A percentile compares a stretch with the other conserved stretches of the same genome.
These are phyloP conservation scores for Oncorhynchus gorbuscha DNA, from an alignment of 2,113 vertebrate species.

Conservation along the genomic window DNA sequence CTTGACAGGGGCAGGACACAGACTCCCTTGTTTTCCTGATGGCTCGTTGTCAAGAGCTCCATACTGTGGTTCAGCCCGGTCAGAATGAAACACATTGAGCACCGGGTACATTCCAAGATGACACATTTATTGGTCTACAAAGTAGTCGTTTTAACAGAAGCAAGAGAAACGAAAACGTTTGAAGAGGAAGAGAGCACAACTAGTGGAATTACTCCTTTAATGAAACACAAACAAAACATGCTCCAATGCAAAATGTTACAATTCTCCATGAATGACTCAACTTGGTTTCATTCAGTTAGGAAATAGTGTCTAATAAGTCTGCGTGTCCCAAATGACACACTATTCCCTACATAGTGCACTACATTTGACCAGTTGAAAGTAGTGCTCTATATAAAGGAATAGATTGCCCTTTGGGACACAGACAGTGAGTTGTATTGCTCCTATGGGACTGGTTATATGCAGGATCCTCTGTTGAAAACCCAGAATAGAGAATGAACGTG, in stretches of 20 bases:
- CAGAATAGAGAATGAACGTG: not conserved
- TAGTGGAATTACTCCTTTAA: not conserved
- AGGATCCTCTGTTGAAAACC: not conserved
- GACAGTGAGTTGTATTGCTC: not conserved
- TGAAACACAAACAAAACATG: not conserved
- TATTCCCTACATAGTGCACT: too few relatives aligned
- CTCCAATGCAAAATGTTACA: not conserved
- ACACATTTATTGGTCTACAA: conserved; percentile 58
- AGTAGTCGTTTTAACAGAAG: conserved; percentile 55
- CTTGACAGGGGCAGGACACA: not conserved
- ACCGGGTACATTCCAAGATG: conserved; percentile 17
- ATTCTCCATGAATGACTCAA: not conserved
- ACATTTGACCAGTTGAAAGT: too few relatives aligned
- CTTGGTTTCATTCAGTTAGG: not conserved
- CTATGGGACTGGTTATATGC: not conserved
- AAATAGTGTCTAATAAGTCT: not conserved
- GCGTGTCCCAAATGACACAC: too few relatives aligned
- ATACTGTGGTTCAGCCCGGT: not conserved
- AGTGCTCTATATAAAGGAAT: too few relatives aligned
- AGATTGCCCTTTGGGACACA: not conserved
- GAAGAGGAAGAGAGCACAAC: not conserved
- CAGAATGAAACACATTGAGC: conserved; percentile 2
- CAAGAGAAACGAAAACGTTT: conserved; percentile 9
- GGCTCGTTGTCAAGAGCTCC: not conserved
- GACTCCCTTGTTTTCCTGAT: not conserved